Percentiles rank a stretch among this genome's conserved stretches.
phyloP scores from a whole-genome alignment of 2,888 invertebrate genomes.

The Leptopilina syphax region DNA sequence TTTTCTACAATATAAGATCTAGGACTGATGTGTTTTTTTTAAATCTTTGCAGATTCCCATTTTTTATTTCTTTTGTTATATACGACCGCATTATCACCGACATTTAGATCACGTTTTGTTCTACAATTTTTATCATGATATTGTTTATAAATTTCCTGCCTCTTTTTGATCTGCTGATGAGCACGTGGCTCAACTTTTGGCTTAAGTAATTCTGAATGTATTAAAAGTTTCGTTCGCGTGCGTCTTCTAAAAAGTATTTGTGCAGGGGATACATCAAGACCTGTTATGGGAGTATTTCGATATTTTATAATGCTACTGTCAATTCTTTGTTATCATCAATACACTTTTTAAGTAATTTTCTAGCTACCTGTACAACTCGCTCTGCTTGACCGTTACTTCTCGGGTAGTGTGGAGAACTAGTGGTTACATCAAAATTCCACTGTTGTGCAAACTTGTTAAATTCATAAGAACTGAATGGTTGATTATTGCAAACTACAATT shows the following conservation, averaged over 20 bases:
- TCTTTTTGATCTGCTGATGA: background rate
- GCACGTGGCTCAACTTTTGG: background rate
- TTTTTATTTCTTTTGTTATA: background rate
- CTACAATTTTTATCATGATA: constrained; percentile 1
- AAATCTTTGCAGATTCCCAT: background rate
- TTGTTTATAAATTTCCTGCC: background rate
- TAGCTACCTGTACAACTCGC: background rate
- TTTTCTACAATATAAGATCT: constrained; percentile 6
- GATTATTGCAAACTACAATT: constrained; percentile 20
- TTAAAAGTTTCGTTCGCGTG: background rate
- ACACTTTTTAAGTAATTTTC: constrained; percentile 6
- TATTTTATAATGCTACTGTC: background rate
- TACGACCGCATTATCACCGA: background rate
- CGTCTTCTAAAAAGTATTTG: background rate
- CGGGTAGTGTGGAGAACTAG: background rate
- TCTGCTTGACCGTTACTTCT: background rate
- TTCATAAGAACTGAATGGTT: constrained; percentile 5
- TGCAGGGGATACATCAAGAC: constrained; percentile 3
- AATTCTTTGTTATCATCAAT: background rate
- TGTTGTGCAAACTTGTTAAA: background rate
- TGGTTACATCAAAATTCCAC: background rate
- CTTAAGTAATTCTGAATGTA: background rate
- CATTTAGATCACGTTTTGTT: background rate
- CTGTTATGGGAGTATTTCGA: background rate
- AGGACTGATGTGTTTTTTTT: background rate